Evolutionary conservation across 1,140 invertebrate species (phyloP), one percentile per base, ranked within the genome.

Genomic region (Papilio helenus): DNA sequence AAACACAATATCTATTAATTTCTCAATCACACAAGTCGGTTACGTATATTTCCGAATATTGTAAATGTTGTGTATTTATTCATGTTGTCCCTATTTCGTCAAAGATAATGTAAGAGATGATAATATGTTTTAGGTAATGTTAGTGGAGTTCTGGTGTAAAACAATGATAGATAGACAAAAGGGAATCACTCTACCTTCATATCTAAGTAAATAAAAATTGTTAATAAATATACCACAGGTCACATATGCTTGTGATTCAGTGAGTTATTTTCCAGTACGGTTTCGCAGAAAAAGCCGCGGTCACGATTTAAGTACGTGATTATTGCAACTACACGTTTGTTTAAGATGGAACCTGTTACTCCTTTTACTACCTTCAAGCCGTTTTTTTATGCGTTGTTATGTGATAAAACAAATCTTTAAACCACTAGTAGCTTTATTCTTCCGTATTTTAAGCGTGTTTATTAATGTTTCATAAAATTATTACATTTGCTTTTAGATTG

Each of bases 291-390:
- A 68, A 68, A 14, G 26, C 12, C 16, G 26, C 4, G 2, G 61
- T 68, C 61, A 68, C 61, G 61, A 68, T 16, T 68, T 26, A 34
- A 68, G 61, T 68, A 68, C 61, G 61, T 68, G 61, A 68, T 34
- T 34, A 68, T 68, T 34, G 14, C 5, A 10, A 61, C 20, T 26
- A 68, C 61, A 68, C 61, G 61, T 29, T 68, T 29, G 26, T 68
- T 68, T 68, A 68, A 29, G 61, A 68, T 29, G 14, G 26, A 68
- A 68, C 61, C 61, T 29, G 61, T 68, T 68, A 29, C 61, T 68
- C 61, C 61, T 68, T 68, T 68, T 68, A 68, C 61, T 29, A 68
- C 12, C 61, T 29, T 68, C 61, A 68, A 26, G 20, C 18, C 20
- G 23, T 29, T 68, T 68, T 68, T 68, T 16, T 29, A 34, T 68